Evolutionary conservation across 2,113 vertebrate species (phyloP).

Genomic region (Phyllostomus discolor): DNA sequence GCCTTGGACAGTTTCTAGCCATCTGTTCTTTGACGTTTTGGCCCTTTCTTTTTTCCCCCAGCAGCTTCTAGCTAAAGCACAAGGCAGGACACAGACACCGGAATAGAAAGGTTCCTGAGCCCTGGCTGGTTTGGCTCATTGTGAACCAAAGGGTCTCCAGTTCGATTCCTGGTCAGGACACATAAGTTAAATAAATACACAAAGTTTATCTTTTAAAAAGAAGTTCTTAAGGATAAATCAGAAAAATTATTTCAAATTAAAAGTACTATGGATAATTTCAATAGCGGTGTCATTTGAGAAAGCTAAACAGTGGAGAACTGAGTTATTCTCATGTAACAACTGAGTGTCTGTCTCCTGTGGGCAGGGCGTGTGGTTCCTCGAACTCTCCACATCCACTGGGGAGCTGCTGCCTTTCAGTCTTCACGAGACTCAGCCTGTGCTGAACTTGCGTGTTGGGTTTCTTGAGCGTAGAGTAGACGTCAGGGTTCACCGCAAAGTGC

Average conservation of each 20-base stretch:
- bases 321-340: neutral
- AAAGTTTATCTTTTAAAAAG: too few relatives aligned
- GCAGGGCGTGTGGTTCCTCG: neutral
- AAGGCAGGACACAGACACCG: neutral
- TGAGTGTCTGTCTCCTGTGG: neutral
- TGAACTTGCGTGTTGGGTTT: neutral
- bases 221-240: neutral
- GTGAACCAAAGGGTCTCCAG: too few relatives aligned
- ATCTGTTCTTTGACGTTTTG: too few relatives aligned
- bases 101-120: too few relatives aligned
- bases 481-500: neutral
- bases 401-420: neutral
- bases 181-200: too few relatives aligned
- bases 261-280: neutral
- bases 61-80: neutral
- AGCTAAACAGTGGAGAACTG: neutral
- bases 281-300: neutral
- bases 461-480: neutral
- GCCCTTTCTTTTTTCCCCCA: neutral
- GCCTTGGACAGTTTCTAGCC: neutral
- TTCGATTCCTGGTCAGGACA: too few relatives aligned
- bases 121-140: too few relatives aligned
- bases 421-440: neutral
- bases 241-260: neutral
- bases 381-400: too few relatives aligned